These are phyloP conservation scores for Apodemus speciosus DNA, from an alignment of 2,113 vertebrate species.

Conservation along the genomic window DNA sequence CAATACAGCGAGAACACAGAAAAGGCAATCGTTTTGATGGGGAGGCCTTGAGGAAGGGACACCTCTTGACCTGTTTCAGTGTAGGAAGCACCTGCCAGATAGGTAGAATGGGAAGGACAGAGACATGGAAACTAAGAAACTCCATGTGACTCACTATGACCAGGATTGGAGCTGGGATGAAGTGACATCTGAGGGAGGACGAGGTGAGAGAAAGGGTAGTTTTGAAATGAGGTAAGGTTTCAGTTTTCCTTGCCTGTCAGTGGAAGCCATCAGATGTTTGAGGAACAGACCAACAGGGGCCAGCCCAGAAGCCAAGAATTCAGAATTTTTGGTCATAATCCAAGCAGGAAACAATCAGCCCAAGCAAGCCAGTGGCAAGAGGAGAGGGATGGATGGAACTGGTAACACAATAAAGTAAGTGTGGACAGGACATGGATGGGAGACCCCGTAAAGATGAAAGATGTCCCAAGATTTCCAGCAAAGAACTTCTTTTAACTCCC, in stretches of 20 bases:
- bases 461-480: background rate
- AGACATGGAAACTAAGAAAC: background rate
- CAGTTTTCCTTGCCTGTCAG: background rate
- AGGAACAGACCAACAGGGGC: background rate
- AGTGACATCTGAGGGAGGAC: background rate
- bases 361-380: background rate
- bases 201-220: background rate
- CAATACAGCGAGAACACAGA: too few species aligned
- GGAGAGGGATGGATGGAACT: background rate
- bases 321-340: background rate
- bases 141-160: fast-evolving
- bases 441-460: background rate
- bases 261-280: background rate
- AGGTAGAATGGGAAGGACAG: background rate
- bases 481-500: background rate
- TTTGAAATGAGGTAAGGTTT: background rate
- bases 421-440: background rate
- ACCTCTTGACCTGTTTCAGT: background rate
- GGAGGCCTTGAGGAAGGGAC: background rate
- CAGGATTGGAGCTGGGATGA: background rate
- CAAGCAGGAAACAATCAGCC: background rate
- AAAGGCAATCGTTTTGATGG: background rate
- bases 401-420: background rate
- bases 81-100: background rate
- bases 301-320: background rate